These are phyloP conservation scores for Synanthedon myopaeformis DNA, from an alignment of 2,888 invertebrate species.

Conservation along the genomic window DNA sequence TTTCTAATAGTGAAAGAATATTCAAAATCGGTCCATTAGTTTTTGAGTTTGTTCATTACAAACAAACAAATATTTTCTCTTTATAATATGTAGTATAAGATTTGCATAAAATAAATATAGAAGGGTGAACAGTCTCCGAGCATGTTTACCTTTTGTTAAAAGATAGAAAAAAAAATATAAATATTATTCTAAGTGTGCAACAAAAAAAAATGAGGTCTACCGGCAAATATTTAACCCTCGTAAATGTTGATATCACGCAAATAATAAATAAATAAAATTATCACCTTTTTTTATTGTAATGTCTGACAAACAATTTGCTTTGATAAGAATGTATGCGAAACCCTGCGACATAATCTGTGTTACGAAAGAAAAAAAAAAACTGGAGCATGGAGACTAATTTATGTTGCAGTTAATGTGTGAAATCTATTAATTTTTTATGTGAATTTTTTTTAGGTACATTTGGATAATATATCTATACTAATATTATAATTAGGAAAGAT, in stretches of 20 bases:
- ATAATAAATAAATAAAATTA: neutral
- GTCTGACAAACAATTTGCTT: constrained; percentile 2
- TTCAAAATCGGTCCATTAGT: too few relatives aligned
- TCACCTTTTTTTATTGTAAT: neutral
- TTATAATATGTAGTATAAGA: too few relatives aligned
- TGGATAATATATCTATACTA: too few relatives aligned
- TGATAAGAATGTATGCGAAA: constrained; percentile 24
- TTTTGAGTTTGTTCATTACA: too few relatives aligned
- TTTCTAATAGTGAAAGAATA: too few relatives aligned
- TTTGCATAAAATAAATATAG: too few relatives aligned
- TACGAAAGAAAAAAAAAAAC: constrained; percentile 28
- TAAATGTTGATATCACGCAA: neutral
- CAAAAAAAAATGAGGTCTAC: neutral
- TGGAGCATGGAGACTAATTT: constrained; percentile 31
- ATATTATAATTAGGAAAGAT: too few relatives aligned
- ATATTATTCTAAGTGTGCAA: neutral
- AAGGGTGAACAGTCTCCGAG: too few relatives aligned
- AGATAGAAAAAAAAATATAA: neutral
- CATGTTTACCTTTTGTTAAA: too few relatives aligned
- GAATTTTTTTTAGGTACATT: too few relatives aligned
- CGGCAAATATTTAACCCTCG: neutral
- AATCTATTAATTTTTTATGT: neutral
- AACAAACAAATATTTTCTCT: too few relatives aligned
- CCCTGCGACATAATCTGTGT: constrained; percentile 26
- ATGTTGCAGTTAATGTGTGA: neutral